phyloP scores from a whole-genome alignment of 2,888 invertebrate species.

The Pandemis cinnamomeana region DNA sequence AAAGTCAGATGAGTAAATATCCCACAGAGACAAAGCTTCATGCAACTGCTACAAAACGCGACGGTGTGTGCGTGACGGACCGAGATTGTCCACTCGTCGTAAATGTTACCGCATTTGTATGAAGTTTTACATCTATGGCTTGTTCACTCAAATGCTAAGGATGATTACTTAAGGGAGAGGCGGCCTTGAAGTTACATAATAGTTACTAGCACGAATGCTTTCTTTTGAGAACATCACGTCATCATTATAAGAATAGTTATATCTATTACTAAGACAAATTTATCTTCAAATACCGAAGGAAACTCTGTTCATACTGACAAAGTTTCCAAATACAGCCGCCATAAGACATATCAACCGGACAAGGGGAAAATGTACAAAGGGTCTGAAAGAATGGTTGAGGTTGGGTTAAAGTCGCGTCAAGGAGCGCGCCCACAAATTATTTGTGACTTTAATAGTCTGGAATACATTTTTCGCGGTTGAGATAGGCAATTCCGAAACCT shows the following conservation, averaged over 20 bases:
- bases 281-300: background rate
- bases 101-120: background rate
- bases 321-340: background rate
- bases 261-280: background rate
- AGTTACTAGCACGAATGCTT: conserved; percentile 14
- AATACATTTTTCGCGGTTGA: too few species aligned
- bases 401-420: too few species aligned
- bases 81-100: background rate
- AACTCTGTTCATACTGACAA: background rate
- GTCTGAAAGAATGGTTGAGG: too few species aligned
- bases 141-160: background rate
- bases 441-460: too few species aligned
- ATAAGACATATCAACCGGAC: background rate
- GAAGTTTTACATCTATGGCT: background rate
- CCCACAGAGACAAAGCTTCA: background rate
- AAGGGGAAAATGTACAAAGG: too few species aligned
- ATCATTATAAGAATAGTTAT: background rate
- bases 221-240: conserved; percentile 2
- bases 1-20: conserved; percentile 3
- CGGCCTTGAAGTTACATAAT: conserved; percentile 25
- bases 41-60: background rate
- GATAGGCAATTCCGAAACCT: too few species aligned
- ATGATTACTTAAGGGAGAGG: conserved; percentile 25
- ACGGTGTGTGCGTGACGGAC: background rate
- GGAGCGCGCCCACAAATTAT: too few species aligned